Evolutionary conservation across 1,140 invertebrate species (phyloP).

Genomic region (Diploscapter pachys): DNA sequence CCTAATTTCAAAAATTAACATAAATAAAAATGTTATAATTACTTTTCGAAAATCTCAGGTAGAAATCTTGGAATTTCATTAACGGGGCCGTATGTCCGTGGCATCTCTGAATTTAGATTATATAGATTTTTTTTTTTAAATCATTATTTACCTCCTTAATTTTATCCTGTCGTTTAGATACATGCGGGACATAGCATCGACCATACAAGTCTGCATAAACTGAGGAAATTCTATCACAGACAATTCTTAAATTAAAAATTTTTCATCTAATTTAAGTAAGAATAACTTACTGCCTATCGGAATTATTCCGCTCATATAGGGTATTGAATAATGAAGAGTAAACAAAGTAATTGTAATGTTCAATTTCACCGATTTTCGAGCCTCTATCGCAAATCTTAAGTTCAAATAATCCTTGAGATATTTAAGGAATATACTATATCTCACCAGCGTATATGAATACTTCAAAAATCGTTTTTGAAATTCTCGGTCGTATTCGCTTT

Average conservation of each 20-base stretch:
- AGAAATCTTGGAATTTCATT: constrained; percentile 43
- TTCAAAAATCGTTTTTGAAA: constrained; percentile 49
- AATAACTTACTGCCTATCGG: constrained; percentile 23
- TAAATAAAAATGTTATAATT: constrained; percentile 5
- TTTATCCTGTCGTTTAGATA: constrained; percentile 30
- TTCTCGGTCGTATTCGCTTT: constrained; percentile 36
- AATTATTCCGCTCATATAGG: constrained; percentile 34
- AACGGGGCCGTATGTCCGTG: constrained; percentile 34
- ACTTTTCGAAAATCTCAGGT: constrained; percentile 34
- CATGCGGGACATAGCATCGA: constrained; percentile 51
- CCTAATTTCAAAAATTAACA: too few species aligned
- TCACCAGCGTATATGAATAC: constrained; percentile 52
- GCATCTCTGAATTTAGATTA: constrained; percentile 34
- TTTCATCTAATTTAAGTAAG: constrained; percentile 4
- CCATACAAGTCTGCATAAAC: constrained; percentile 49
- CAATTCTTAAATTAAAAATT: constrained; percentile 39
- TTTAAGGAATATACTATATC: neutral
- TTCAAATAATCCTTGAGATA: neutral
- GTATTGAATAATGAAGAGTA: constrained; percentile 51
- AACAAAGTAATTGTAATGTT: constrained; percentile 18
- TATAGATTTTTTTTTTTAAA: neutral
- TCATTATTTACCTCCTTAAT: constrained; percentile 28
- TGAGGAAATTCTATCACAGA: constrained; percentile 43
- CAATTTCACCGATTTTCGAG: constrained; percentile 30
- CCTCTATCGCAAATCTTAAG: constrained; percentile 52